Percentiles rank a stretch among this genome's conserved stretches.
Conservation (phyloP, 2,113 vertebrate genomes). For the Thymallus thymallus region DNA sequence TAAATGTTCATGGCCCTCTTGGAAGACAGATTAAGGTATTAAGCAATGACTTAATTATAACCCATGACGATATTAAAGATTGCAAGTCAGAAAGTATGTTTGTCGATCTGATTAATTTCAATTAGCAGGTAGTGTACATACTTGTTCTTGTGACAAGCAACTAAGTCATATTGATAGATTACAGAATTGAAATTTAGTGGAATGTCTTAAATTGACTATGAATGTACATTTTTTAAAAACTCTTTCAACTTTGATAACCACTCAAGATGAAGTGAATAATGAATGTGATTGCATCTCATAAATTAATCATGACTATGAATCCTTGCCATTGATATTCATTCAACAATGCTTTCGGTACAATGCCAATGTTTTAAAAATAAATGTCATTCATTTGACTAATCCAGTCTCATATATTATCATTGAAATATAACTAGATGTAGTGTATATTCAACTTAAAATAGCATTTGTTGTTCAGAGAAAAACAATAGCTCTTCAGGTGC, state of each 20-base stretch:
- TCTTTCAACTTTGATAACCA: neutral
- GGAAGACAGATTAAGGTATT: slow-evolving; percentile 37
- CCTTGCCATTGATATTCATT: no score
- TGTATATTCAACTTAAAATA: neutral
- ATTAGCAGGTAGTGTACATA: neutral
- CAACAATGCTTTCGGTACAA: no score
- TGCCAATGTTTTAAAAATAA: no score
- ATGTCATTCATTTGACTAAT: neutral
- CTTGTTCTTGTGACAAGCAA: no score
- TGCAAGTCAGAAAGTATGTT: slow-evolving; percentile 23
- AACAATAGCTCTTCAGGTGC: neutral
- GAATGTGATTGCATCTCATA: no score
- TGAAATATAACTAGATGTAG: neutral
- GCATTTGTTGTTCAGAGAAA: neutral
- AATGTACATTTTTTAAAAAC: no score
- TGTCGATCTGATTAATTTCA: slow-evolving; percentile 3
- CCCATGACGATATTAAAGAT: slow-evolving; percentile 22
- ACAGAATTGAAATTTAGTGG: neutral
- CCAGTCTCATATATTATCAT: neutral
- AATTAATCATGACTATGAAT: no score
- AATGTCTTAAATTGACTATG: neutral
- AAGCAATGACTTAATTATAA: slow-evolving; percentile 59
- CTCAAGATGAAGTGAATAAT: neutral
- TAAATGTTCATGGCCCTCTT: slow-evolving; percentile 47
- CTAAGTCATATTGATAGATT: neutral